phyloP scores from a whole-genome alignment of 92 coral and sea anemone genomes.

The Pocillopora meandrina region DNA sequence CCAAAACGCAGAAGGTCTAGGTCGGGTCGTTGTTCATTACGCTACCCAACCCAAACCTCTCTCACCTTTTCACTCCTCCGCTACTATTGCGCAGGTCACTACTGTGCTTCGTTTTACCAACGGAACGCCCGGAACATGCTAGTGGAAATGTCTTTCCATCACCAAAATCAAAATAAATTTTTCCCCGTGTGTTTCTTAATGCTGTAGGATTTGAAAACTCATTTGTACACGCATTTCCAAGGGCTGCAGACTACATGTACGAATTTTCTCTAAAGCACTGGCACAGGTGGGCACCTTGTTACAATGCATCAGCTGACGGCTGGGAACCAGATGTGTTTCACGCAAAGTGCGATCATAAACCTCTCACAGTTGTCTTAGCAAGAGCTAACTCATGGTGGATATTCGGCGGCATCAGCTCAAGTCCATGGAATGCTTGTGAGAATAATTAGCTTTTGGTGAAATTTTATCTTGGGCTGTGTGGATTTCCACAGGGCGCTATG shows the following conservation, averaged over 20 bases:
- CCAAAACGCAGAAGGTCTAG: too few relatives aligned
- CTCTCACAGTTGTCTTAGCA: not conserved
- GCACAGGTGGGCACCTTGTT: not conserved
- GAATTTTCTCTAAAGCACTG: not conserved
- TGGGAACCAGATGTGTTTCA: constrained; percentile 21
- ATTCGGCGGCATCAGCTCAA: not conserved
- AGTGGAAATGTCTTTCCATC: too few relatives aligned
- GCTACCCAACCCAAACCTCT: too few relatives aligned
- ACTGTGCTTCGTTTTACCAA: too few relatives aligned
- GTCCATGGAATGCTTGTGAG: constrained; percentile 11
- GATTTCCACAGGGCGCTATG: too few relatives aligned
- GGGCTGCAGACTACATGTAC: not conserved
- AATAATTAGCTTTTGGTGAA: not conserved
- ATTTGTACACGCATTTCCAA: not conserved
- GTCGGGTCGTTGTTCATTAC: too few relatives aligned
- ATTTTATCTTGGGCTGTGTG: too few relatives aligned
- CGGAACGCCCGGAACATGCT: too few relatives aligned
- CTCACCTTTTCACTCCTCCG: too few relatives aligned
- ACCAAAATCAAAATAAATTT: too few relatives aligned
- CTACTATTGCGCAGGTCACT: too few relatives aligned
- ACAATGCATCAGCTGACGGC: constrained; percentile 2
- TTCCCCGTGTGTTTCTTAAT: not conserved
- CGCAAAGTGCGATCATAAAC: constrained; percentile 7
- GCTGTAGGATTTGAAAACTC: not conserved
- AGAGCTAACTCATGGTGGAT: constrained; percentile 23